Evolutionary conservation across 2,888 invertebrate species (phyloP).

Genomic region (Phorcus lineatus): DNA sequence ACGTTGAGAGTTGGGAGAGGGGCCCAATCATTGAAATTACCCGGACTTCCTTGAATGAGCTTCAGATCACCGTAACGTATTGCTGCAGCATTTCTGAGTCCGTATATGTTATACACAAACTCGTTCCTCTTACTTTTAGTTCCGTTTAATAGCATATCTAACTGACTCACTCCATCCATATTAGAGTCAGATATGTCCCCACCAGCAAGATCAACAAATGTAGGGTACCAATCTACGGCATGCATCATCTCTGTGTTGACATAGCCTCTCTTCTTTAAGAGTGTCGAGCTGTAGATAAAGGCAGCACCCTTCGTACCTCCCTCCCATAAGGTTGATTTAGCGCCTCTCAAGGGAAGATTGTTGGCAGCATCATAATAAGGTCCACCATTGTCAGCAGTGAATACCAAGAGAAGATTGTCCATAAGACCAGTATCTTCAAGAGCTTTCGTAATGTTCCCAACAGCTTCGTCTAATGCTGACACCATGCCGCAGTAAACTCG

Average conservation of each 20-base stretch:
- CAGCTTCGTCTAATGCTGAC: conserved; percentile 87
- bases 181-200: conserved; percentile 45
- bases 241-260: conserved; percentile 72
- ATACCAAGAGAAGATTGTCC: conserved; percentile 87
- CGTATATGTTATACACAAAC: conserved; percentile 61
- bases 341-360: conserved; percentile 76
- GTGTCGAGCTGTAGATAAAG: conserved; percentile 66
- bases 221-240: conserved; percentile 77
- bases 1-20: not conserved
- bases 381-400: conserved; percentile 84
- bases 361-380: conserved; percentile 71
- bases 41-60: not conserved
- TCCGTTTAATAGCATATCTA: conserved; percentile 43
- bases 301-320: conserved; percentile 79
- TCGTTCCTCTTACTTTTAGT: conserved; percentile 48
- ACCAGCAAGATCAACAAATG: conserved; percentile 74
- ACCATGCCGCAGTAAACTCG: conserved; percentile 78
- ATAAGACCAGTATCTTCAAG: conserved; percentile 82
- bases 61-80: not conserved
- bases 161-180: conserved; percentile 59
- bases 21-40: not conserved
- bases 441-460: conserved; percentile 85
- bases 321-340: conserved; percentile 91
- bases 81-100: conserved; percentile 47
- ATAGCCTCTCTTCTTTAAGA: conserved; percentile 58